Conservation (phyloP, 2,113 vertebrate genomes). For the Physeter macrocephalus region DNA sequence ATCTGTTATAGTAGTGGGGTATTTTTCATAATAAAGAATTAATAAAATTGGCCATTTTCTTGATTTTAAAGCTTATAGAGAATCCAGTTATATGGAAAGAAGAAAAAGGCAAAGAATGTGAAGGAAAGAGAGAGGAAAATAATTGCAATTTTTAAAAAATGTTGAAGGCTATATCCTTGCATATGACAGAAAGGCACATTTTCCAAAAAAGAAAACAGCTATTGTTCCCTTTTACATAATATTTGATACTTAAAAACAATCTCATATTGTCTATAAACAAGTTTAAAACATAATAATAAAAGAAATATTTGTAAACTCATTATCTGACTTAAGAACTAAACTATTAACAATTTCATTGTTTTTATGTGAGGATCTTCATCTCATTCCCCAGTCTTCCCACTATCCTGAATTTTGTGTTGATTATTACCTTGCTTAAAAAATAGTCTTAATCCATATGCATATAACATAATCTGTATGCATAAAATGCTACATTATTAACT, state of each 20-base stretch:
- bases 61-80: background rate
- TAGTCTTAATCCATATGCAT: background rate
- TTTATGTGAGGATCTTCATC: background rate
- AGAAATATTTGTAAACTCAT: background rate
- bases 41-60: slow-evolving; percentile 36
- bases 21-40: slow-evolving; percentile 49
- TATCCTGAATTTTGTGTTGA: background rate
- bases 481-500: background rate
- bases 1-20: slow-evolving; percentile 44
- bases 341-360: background rate
- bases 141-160: background rate
- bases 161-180: background rate
- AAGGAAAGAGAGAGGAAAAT: background rate
- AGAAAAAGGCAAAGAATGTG: background rate
- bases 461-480: background rate
- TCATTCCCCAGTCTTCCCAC: background rate
- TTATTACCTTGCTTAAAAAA: background rate
- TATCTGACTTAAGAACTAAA: background rate
- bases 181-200: background rate
- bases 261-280: background rate
- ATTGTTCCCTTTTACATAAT: background rate
- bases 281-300: background rate
- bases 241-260: background rate
- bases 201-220: background rate
- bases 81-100: background rate